These are phyloP conservation scores for Habroteleia sp. DNA, from an alignment of 2,888 invertebrate species.

Conservation along the genomic window DNA sequence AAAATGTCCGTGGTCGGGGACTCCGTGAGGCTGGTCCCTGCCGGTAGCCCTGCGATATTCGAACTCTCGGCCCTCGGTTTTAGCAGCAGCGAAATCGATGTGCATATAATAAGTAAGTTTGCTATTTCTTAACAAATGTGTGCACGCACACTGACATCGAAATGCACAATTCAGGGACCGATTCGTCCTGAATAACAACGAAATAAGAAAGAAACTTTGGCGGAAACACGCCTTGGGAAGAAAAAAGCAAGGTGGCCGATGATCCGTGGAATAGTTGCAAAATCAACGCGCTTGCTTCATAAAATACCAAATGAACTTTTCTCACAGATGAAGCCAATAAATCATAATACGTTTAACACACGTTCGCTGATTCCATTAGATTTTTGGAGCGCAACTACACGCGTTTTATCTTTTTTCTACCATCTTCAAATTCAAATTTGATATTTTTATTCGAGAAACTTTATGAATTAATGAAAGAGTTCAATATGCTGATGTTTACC, in stretches of 20 bases:
- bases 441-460: neutral
- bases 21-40: conserved; percentile 93
- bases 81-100: conserved; percentile 82
- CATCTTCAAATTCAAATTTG: no score
- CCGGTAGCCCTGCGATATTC: conserved; percentile 93
- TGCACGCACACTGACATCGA: neutral
- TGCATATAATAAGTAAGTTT: conserved; percentile 83
- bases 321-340: conserved; percentile 12
- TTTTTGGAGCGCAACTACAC: conserved; percentile 37
- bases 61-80: conserved; percentile 89
- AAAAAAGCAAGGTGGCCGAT: conserved; percentile 45
- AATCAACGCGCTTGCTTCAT: conserved; percentile 23
- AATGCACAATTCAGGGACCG: conserved; percentile 11
- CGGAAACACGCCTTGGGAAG: conserved; percentile 20
- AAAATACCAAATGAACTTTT: conserved; percentile 18
- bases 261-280: conserved; percentile 43
- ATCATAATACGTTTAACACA: conserved; percentile 11
- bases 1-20: conserved; percentile 92
- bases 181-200: conserved; percentile 33
- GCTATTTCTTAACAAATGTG: conserved; percentile 1
- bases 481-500: no score
- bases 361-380: no score
- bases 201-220: conserved; percentile 34
- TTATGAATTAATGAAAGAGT: no score
- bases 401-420: no score